Evolutionary conservation across 2,888 invertebrate genomes (phyloP), one percentile per base, ranked within the genome.

Genomic region (Galeruca laticollis): DNA sequence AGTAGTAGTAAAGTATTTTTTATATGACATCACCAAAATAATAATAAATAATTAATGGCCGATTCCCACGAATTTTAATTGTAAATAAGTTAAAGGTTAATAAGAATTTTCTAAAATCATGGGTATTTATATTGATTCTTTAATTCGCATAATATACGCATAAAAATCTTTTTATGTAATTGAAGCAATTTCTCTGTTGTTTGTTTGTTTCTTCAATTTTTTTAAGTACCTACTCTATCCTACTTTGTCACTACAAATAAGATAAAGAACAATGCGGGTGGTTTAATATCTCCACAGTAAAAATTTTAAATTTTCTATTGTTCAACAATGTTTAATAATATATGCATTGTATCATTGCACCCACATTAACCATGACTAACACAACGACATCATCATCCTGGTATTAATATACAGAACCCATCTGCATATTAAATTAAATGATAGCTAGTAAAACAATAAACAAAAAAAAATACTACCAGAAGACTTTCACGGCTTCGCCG

Each of bases 301-400:
- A 5, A 26, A 26, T 26, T 26, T 26, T 26, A 26, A 5, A 26
- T 26, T 37, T 37, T 37, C 10, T 37, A 1, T 37, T 37, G 13
- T 37, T 37, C 13, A 10, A 37, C n/a, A 40, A 26, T 3, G 3
- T 10, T 40, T 40, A 40, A 13, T 40, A 40, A 20, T 49, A n/a
- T n/a, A 20, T 49, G 49, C 49, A 49, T 20, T 49, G 49, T 49
- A 11, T 49, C 9, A 20, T 20, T 20, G 9, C 15, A 20, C 49
- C 49, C 59, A 59, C 59, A 59, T 59, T 37, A 37, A 40, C 37
- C 10, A 37, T 59, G 59, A 59, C 59, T 59, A 59, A 59, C 35
- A 59, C 59, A 26, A 26, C 26, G 26, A 26, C 13, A 59, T 31
- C 59, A 37, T 26, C 33, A 56, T 49, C 49, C 6, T 49, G 6